Evolutionary conservation across 2,797 vertebrate species (phyloP).

Genomic region (Furcifer pardalis): DNA sequence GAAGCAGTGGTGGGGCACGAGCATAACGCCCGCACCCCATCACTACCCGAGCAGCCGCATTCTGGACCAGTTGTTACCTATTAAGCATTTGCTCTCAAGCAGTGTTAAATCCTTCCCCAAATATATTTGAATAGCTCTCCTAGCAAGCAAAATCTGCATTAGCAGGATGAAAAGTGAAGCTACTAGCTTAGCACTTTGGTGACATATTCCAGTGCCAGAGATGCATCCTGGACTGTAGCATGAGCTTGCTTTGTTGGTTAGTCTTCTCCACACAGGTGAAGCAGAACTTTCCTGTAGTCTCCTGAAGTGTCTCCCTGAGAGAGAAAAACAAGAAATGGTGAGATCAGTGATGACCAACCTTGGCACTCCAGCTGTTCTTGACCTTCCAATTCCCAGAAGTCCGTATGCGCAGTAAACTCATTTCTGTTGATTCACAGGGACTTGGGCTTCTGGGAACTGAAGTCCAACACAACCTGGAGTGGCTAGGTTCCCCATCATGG

Average conservation of each 20-base stretch:
- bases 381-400: no score
- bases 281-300: slow-evolving; percentile 81
- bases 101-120: background rate
- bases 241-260: slow-evolving; percentile 21
- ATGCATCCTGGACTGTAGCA: no score
- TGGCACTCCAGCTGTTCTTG: no score
- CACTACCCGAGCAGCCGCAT: no score
- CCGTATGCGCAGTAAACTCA: no score
- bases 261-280: slow-evolving; percentile 81
- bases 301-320: slow-evolving; percentile 81
- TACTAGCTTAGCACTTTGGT: background rate
- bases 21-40: no score
- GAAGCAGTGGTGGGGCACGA: no score
- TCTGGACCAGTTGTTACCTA: background rate
- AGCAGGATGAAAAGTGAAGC: background rate
- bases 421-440: no score
- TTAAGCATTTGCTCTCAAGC: background rate
- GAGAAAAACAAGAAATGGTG: slow-evolving; percentile 24
- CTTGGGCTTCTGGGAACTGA: no score
- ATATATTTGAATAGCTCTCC: background rate
- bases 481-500: no score
- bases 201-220: background rate
- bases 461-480: no score
- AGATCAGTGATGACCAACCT: no score
- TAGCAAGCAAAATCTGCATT: background rate